phyloP scores from a whole-genome alignment of 1,140 invertebrate species.

The Euwallacea similis region DNA sequence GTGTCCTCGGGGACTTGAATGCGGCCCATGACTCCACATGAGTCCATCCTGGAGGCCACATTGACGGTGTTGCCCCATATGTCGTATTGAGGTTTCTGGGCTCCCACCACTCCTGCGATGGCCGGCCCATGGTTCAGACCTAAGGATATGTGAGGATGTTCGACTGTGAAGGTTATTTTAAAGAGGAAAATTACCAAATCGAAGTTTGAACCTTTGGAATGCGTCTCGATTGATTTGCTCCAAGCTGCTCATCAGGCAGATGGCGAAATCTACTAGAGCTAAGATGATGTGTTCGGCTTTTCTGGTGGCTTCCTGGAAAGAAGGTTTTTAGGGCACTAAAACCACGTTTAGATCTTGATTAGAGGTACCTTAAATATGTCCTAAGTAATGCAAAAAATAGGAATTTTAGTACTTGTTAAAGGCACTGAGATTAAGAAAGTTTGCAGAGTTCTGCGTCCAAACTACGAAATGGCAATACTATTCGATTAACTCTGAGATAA shows the following conservation, averaged over 20 bases:
- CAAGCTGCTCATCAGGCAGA: slow-evolving; percentile 87
- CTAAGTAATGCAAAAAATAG: slow-evolving; percentile 15
- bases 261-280: slow-evolving; percentile 90
- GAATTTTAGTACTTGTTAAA: neutral
- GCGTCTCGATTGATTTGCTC: slow-evolving; percentile 96
- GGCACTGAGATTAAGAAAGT: neutral
- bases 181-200: slow-evolving; percentile 71
- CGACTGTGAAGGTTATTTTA: slow-evolving; percentile 48
- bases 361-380: slow-evolving; percentile 40
- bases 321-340: neutral
- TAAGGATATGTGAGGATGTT: slow-evolving; percentile 50
- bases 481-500: neutral
- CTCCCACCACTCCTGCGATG: slow-evolving; percentile 91
- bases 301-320: slow-evolving; percentile 65
- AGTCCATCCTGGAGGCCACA: slow-evolving; percentile 94
- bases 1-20: slow-evolving; percentile 88
- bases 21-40: slow-evolving; percentile 85
- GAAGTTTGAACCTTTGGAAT: slow-evolving; percentile 91
- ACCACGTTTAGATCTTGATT: neutral
- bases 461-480: too few species aligned
- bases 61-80: slow-evolving; percentile 99
- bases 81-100: slow-evolving; percentile 97
- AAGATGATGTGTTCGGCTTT: slow-evolving; percentile 86
- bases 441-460: too few species aligned
- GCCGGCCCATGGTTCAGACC: slow-evolving; percentile 94